These are phyloP conservation scores for Deroplatys truncata DNA, from an alignment of 2,888 invertebrate genomes.

Conservation along the genomic window DNA sequence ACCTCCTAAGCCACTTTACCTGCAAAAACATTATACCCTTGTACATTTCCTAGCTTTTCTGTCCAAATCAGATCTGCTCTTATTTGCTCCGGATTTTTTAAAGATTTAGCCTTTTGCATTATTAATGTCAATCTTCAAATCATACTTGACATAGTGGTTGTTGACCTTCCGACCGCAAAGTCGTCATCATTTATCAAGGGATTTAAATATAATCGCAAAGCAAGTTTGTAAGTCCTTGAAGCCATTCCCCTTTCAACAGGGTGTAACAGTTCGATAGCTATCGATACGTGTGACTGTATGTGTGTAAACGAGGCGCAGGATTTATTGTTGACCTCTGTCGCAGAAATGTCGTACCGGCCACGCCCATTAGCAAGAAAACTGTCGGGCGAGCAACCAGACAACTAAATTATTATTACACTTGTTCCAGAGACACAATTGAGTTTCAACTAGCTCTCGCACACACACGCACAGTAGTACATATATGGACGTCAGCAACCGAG, in stretches of 20 bases:
- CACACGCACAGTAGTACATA: not conserved
- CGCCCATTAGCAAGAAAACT: constrained; percentile 13
- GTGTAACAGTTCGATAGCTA: not conserved
- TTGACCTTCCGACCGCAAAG: too few species aligned
- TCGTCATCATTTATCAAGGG: not conserved
- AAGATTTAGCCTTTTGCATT: too few species aligned
- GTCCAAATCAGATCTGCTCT: too few species aligned
- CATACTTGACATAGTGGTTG: too few species aligned
- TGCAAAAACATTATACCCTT: too few species aligned
- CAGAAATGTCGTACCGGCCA: constrained; percentile 1
- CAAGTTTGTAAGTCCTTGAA: not conserved
- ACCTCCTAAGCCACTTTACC: too few species aligned
- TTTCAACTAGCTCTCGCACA: not conserved
- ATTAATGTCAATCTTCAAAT: too few species aligned
- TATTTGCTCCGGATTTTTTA: too few species aligned
- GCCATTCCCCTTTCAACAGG: not conserved
- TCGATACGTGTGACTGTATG: not conserved
- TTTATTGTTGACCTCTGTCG: constrained; percentile 14
- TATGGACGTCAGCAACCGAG: constrained; percentile 17
- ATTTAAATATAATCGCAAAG: not conserved
- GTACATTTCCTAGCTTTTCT: too few species aligned
- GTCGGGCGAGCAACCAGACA: constrained; percentile 4
- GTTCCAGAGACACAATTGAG: constrained; percentile 21
- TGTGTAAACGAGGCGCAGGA: not conserved
- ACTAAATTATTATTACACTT: constrained; percentile 22